Base-by-base conservation (phyloP, 2,113 vertebrate genomes). In the Castor canadensis region DNA sequence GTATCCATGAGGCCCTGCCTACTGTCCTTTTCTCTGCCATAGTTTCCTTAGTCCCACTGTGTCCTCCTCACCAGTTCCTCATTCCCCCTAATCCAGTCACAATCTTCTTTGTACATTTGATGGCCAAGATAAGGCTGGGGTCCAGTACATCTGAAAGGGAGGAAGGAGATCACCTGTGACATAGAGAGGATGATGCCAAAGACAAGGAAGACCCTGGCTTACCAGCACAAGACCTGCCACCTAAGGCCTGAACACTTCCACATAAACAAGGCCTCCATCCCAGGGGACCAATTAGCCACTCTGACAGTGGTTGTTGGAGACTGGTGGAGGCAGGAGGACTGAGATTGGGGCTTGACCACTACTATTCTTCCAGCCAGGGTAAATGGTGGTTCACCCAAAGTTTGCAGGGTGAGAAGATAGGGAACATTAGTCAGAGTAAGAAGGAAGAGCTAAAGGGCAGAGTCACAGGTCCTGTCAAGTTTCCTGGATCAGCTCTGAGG, bases 81-180 rank as follows among this genome's bases (percentile, higher is more conserved):
- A 98, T 92, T 5, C 97, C 96, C 12, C 76, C 67, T 9, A 54
- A 20, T 79, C 26, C 6, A 0, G 95, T 96, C 62, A 97, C 38
- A 24, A 98, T 97, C 76, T 26, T 97, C 83, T 97, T 98, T 3
- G 67, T 93, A n/a, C 97, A 98, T 43, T 28, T 64, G 62, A 97
- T 93, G n/a, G 40, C 9, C 40, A 87, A 10, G 16, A 97, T 40
- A 54, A 97, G 93, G 84, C 62, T 87, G 16, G 89, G 54, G 49
- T 40, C 45, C 76, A 97, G 80, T 24, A 97, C 12, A 5, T 98
- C 97, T 98, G 93, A 81, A 96, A 89, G 38, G 43, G 28, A 91
- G 40, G 58, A 20, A 66, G 77, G 62, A 89, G 32, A 66, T 54
- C 3, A 47, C 19, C 40, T 6, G 12, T 89, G 38, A 91, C 32